Evolutionary conservation across 2,888 invertebrate species (phyloP), one percentile per base, ranked within the genome.

Genomic region (Electrophaes corylata): DNA sequence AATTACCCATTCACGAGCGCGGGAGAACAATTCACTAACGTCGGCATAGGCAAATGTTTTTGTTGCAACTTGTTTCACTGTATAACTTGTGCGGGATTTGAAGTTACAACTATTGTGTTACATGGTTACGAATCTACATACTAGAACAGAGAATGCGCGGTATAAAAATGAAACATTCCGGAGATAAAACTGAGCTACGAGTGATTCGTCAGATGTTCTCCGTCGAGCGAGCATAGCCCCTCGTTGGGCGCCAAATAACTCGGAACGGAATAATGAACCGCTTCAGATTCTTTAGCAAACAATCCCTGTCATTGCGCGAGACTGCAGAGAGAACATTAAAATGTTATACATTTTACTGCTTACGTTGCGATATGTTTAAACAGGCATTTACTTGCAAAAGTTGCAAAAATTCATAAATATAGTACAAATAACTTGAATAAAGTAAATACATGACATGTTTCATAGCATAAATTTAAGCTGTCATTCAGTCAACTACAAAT

Each of bases 1-100:
- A 91, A 91, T 91, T 91, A 91, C 91, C 90, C 86, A 91, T 90
- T 88, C 91, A 90, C 89, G 83, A 84, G 86, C 91, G 88, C 91
- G 88, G 80, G 86, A 88, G 90, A 91, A 91, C 90, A 91, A 91
- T 91, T 89, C 91, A 90, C 90, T 91, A 89, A 88, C 89, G 80
- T 84, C 76, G 87, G 86, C 89, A 87, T 89, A 88, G 88, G 85
- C 90, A 86, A 89, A 90, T 90, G 89, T 90, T 91, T 91, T 91
- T 88, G 90, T 88, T 89, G 86, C 87, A 84, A 84, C 86, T 86
- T 88, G 87, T 89, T 90, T 88, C 82, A 83, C 75, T 73, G 74
- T 78, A 68, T 80, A 79, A 83, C 81, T 81, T 82, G 76, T 78
- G 77, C 76, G 80, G 55, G 83, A 85, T 88, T 87, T 81, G 65